phyloP scores from a whole-genome alignment of 2,888 invertebrate species.

The Tryphoninae sp. region DNA sequence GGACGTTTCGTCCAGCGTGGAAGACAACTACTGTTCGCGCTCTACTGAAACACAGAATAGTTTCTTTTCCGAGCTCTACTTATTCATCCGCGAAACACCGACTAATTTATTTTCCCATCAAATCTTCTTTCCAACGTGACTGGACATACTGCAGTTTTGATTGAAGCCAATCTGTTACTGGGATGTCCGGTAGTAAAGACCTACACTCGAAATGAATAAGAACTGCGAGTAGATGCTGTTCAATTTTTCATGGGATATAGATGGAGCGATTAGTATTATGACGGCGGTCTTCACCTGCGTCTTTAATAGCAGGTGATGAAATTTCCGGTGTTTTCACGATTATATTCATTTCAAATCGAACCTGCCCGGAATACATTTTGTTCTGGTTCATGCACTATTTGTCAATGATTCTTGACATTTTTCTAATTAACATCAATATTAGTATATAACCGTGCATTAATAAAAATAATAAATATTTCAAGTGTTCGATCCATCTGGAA shows the following conservation, averaged over 20 bases:
- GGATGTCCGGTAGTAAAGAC: neutral
- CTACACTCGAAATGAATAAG: constrained; percentile 1
- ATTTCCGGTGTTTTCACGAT: constrained; percentile 19
- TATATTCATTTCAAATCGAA: neutral
- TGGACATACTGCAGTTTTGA: neutral
- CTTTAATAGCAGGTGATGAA: constrained; percentile 33
- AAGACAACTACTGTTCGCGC: constrained; percentile 33
- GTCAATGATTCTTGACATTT: neutral
- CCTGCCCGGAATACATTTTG: neutral
- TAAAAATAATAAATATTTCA: neutral
- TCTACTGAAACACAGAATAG: constrained; percentile 1
- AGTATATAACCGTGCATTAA: neutral
- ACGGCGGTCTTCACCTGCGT: constrained; percentile 35
- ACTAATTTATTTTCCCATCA: neutral
- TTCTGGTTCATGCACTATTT: neutral
- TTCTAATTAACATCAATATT: constrained; percentile 12
- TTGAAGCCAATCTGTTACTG: constrained; percentile 1
- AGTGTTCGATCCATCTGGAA: constrained; percentile 4
- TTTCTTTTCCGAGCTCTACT: neutral
- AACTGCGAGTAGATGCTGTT: neutral
- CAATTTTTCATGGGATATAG: constrained; percentile 12
- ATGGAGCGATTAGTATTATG: constrained; percentile 16
- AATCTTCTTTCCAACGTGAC: constrained; percentile 12
- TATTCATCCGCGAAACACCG: neutral
- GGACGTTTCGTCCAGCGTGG: constrained; percentile 29